phyloP scores from a whole-genome alignment of 2,888 invertebrate genomes.

The Thereva unica region DNA sequence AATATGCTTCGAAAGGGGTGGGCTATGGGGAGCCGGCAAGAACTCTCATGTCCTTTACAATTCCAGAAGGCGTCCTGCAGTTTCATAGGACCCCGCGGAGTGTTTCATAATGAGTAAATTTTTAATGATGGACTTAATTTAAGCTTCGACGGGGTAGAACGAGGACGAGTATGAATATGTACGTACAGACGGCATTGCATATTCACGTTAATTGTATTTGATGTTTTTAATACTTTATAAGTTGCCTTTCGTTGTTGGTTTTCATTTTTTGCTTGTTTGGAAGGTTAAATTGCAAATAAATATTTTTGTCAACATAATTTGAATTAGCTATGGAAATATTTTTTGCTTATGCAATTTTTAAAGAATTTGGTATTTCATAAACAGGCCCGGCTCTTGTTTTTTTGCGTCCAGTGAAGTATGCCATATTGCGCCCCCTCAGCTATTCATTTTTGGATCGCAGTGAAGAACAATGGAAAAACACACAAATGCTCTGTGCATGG shows the following conservation, averaged over 20 bases:
- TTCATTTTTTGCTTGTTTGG: slow-evolving; percentile 17
- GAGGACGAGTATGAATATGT: slow-evolving; percentile 1
- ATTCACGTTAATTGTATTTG: slow-evolving; percentile 24
- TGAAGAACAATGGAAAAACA: too few relatives aligned
- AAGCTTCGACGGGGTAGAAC: slow-evolving; percentile 5
- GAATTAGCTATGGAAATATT: too few relatives aligned
- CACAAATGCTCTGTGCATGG: too few relatives aligned
- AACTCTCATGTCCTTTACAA: neutral
- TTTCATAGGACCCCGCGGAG: too few relatives aligned
- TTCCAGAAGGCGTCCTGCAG: neutral
- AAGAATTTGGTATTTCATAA: too few relatives aligned
- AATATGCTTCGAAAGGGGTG: too few relatives aligned
- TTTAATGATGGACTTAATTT: slow-evolving; percentile 28
- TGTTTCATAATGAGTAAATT: slow-evolving; percentile 24
- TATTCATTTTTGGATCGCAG: too few relatives aligned
- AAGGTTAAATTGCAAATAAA: slow-evolving; percentile 21
- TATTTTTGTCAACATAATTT: neutral
- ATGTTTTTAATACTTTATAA: neutral
- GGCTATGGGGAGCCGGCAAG: neutral
- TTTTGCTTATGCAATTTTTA: too few relatives aligned
- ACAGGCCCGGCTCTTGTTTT: too few relatives aligned
- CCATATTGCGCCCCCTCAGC: too few relatives aligned
- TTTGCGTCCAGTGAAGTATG: too few relatives aligned
- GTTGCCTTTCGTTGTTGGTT: neutral
- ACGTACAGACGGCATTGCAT: neutral